Base-by-base conservation (phyloP, 2,797 vertebrate genomes). In the Amblyraja radiata region DNA sequence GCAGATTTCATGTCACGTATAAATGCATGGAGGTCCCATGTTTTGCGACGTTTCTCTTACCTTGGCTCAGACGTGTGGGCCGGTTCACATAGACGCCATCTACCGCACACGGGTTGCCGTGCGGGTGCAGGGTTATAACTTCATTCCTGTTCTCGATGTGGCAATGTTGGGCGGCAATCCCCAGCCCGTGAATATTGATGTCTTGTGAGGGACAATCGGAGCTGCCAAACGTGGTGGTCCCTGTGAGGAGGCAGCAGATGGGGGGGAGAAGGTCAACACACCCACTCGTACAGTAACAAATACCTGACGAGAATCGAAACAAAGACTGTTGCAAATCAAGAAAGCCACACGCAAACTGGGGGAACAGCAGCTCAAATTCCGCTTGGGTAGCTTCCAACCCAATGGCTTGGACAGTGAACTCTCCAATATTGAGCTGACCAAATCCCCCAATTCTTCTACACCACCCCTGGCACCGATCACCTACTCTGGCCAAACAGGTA, bases 51-150 rank as follows among this genome's bases (percentile, higher is more conserved):
- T 81, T 18, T n/a, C 28, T 10, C 95, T 95, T 95, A 99, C 98
- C 99, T 97, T 99, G 98, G 54, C 97, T 98, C 93, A 99, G 97
- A 71, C 97, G 97, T 0, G 95, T 96, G 23, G 98, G 98, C 93
- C 96, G 95, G 16, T 94, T 95, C 81, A 98, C 94, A 0, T 93
- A 95, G 92, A 98, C 95, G 0, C 98, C 98, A 0, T 99, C 98
- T 0, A 99, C 93, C 71, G 97, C 93, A 0, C 99, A 99, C 80
- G 95, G 95, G 46, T 98, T 98, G 93, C 98, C 98, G 32, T 98
- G 98, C 23, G 98, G 98, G 94, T 99, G 95, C 93, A 99, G 95
- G 0, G 95, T 97, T 94, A 99, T 97, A 2, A 96, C 95, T 61
- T 98, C 98, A 0, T 84, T 95, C 0, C 93, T 93, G 71, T 99